A percentile compares a stretch with the other conserved stretches of the same genome.
phyloP scores from a whole-genome alignment of 2,888 invertebrate species.

The Gryllus longicercus region DNA sequence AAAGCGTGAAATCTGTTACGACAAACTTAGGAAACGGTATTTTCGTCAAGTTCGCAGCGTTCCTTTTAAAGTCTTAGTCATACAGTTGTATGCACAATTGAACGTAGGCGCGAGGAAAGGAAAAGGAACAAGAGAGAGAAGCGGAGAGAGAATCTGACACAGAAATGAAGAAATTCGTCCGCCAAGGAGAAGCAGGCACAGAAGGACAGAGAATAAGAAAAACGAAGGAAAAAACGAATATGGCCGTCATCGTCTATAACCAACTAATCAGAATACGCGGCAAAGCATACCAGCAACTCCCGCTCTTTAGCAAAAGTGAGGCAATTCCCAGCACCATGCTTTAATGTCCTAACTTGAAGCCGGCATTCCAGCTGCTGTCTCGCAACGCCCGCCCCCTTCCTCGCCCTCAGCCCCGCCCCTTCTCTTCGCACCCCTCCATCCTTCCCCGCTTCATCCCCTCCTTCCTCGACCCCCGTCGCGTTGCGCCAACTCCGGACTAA shows the following conservation, averaged over 20 bases:
- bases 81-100: no score
- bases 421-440: neutral
- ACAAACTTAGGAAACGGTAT: no score
- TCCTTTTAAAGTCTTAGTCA: no score
- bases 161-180: no score
- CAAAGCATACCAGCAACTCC: neutral
- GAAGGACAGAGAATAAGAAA: neutral
- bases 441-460: neutral
- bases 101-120: no score
- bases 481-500: conserved; percentile 17
- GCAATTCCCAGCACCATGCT: neutral
- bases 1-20: no score
- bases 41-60: no score
- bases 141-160: no score
- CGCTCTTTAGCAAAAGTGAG: neutral
- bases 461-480: neutral
- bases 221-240: neutral
- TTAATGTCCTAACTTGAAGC: conserved; percentile 17
- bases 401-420: neutral
- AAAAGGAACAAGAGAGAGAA: no score
- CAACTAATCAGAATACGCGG: neutral
- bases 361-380: conserved; percentile 17
- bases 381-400: neutral
- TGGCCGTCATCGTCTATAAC: neutral
- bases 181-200: no score